Conservation (phyloP, 2,888 invertebrate genomes). For the Macaria notata region DNA sequence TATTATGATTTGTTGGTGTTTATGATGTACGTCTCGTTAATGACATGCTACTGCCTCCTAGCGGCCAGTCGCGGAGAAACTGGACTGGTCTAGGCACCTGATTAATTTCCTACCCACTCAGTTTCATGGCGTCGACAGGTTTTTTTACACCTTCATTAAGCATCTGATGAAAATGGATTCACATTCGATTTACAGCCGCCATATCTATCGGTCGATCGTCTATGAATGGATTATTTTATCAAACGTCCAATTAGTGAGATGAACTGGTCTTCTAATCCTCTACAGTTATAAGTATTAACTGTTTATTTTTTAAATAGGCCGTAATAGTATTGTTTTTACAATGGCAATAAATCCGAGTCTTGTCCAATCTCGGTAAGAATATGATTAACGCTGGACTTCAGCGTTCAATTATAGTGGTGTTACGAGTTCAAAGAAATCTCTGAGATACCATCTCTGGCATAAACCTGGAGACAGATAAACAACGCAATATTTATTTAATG, state of each 20-base stretch:
- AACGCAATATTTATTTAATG: conserved; percentile 56
- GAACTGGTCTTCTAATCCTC: conserved; percentile 8
- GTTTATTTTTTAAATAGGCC: conserved; percentile 8
- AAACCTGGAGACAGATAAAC: conserved; percentile 31
- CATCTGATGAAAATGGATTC: conserved; percentile 25
- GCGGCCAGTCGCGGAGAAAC: conserved; percentile 19
- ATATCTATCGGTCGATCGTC: conserved; percentile 18
- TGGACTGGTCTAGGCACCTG: conserved; percentile 28
- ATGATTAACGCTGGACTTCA: background rate
- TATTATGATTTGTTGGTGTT: conserved; percentile 19
- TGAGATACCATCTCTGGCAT: conserved; percentile 19
- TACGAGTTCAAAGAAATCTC: conserved; percentile 12
- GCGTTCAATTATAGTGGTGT: conserved; percentile 7
- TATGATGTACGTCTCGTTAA: conserved; percentile 19
- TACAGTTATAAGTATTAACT: conserved; percentile 8
- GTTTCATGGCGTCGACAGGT: conserved; percentile 32
- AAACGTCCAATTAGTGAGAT: conserved; percentile 23
- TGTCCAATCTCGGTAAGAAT: background rate
- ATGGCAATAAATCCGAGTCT: background rate
- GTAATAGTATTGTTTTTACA: conserved; percentile 6
- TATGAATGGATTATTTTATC: conserved; percentile 22
- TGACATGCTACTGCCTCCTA: conserved; percentile 21
- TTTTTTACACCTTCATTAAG: conserved; percentile 30
- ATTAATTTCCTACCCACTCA: conserved; percentile 32
- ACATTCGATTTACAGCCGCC: conserved; percentile 22